Evolutionary conservation across 2,888 invertebrate genomes (phyloP).

Genomic region (Oithona nana): DNA sequence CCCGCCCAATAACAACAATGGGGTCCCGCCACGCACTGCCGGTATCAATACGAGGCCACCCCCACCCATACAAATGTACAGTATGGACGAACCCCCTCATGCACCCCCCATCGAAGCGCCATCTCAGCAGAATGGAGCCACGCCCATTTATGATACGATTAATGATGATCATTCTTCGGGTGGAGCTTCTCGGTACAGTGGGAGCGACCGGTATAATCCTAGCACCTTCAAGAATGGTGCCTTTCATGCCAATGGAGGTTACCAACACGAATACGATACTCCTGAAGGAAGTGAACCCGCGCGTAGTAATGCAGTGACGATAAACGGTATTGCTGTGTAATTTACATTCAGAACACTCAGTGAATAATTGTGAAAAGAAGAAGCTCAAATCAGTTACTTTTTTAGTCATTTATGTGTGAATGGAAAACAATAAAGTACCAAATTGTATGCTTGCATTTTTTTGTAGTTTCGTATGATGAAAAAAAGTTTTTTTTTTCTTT

Average conservation of each 20-base stretch:
- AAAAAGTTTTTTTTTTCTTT: too few species aligned
- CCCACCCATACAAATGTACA: conserved; percentile 16
- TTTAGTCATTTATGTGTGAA: too few species aligned
- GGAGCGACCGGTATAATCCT: neutral
- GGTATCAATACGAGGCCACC: neutral
- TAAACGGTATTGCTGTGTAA: conserved; percentile 70
- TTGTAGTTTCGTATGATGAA: too few species aligned
- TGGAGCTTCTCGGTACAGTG: neutral
- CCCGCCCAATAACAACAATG: neutral
- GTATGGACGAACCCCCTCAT: conserved; percentile 5
- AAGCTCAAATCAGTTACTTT: too few species aligned
- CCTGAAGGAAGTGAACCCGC: conserved; percentile 25
- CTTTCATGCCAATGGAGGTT: neutral
- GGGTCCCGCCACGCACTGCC: neutral
- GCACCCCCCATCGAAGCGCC: neutral
- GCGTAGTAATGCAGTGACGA: conserved; percentile 40
- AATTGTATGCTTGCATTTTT: too few species aligned
- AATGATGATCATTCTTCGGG: conserved; percentile 3
- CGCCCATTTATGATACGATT: conserved; percentile 15
- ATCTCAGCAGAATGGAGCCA: neutral
- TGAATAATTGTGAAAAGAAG: too few species aligned
- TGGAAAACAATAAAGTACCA: too few species aligned
- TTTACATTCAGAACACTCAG: neutral
- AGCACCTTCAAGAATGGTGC: neutral
- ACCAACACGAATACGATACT: conserved; percentile 10